Evolutionary conservation across 2,888 invertebrate genomes (phyloP).

Genomic region (Athetis lepigone): DNA sequence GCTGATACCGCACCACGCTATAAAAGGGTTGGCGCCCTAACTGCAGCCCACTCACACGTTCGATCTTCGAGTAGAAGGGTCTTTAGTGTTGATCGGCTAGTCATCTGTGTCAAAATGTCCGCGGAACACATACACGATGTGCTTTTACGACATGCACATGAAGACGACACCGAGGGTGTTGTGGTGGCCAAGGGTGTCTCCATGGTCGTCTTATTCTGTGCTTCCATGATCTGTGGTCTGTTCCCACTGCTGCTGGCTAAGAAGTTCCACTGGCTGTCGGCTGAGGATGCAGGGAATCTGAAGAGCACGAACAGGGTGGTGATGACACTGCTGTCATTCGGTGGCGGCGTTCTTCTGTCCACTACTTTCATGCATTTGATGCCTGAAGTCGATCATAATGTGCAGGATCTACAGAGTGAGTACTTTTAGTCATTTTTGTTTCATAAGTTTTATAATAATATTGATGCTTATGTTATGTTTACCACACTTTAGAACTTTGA

Average conservation of each 20-base stretch:
- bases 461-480: no score
- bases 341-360: constrained; percentile 95
- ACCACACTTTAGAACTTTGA: no score
- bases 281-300: constrained; percentile 85
- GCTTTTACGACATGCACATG: constrained; percentile 66
- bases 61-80: constrained; percentile 49
- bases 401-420: constrained; percentile 91
- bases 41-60: constrained; percentile 68
- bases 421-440: constrained; percentile 49
- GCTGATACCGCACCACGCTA: constrained; percentile 77
- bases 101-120: constrained; percentile 66
- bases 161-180: constrained; percentile 82
- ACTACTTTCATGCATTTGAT: constrained; percentile 95
- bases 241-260: constrained; percentile 93
- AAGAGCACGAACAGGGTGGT: constrained; percentile 89
- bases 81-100: constrained; percentile 32
- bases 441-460: no score
- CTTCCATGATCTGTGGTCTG: constrained; percentile 94
- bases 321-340: constrained; percentile 93
- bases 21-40: constrained; percentile 79
- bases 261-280: constrained; percentile 91
- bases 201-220: constrained; percentile 94
- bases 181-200: constrained; percentile 94
- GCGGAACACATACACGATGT: constrained; percentile 61
- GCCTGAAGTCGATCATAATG: constrained; percentile 94